Evolutionary conservation across 2,888 invertebrate genomes (phyloP), one percentile per base, ranked within the genome.

Genomic region (Sipha maydis): DNA sequence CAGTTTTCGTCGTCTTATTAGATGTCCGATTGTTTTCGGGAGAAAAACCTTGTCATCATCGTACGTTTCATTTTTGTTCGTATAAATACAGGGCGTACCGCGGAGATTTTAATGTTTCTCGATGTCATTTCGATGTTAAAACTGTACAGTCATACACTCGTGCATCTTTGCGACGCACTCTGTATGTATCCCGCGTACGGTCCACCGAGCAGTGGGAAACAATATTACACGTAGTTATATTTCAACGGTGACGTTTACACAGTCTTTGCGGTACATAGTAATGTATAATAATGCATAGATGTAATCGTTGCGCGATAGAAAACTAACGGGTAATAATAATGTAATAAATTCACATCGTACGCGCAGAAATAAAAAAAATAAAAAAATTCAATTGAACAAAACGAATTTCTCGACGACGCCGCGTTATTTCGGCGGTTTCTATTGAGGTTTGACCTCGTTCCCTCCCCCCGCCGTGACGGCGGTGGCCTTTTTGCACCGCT

Each of bases 391-490:
- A 83, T 75, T 5, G 83, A 83, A 84, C 75, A 75, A 83, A 84
- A 84, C 83, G 61, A 61, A 56, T 75, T 61, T 76, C 41, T 84
- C 38, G 34, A 54, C 56, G 75, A 75, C 56, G 83, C n/a, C 17
- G 21, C 28, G 48, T 83, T 54, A 54, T 54, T 48, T 48, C 75
- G 56, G 83, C 38, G 85, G 78, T 78, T 78, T 38, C 79, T 34
- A 38, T 79, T 79, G 85, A 79, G 85, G 85, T 86, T 78, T 86
- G 78, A 78, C 85, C 85, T 69, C 77, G 76, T 76, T 76, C 54
- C 54, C 34, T 56, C 38, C 79, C n/a, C 80, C 38, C 48, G 48
- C 41, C 69, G 69, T 19, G 67, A 67, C 7, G 28, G 19, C 14
- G 85, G 19, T n/a, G 67, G 61, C 5, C 48, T 85, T 85, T 78